These are phyloP conservation scores for Psittacara wagleri DNA, from an alignment of 2,113 vertebrate genomes.

Conservation along the genomic window DNA sequence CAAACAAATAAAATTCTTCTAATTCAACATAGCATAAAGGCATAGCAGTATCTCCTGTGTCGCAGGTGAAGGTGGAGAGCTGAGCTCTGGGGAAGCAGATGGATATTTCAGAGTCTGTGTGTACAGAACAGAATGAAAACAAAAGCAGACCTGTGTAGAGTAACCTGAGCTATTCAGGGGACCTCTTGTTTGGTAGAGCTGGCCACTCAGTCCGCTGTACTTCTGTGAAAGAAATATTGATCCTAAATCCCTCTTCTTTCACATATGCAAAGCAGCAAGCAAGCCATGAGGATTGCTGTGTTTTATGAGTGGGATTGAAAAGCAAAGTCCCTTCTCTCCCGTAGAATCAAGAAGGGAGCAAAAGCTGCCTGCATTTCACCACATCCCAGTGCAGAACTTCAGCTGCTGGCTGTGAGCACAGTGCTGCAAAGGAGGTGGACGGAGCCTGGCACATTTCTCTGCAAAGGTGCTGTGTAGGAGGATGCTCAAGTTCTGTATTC, in stretches of 20 bases:
- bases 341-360: neutral
- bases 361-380: neutral
- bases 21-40: neutral
- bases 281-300: neutral
- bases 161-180: neutral
- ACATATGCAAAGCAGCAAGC: neutral
- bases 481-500: neutral
- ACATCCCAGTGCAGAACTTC: fast-evolving
- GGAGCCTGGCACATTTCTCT: fast-evolving
- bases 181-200: neutral
- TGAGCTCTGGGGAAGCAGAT: neutral
- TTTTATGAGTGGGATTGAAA: neutral
- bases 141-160: neutral
- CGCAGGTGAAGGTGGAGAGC: neutral
- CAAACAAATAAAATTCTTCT: neutral
- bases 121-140: neutral
- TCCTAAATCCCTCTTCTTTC: neutral
- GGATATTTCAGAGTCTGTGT: neutral
- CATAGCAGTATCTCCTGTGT: neutral
- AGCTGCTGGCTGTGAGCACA: neutral
- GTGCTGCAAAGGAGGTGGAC: fast-evolving
- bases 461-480: neutral
- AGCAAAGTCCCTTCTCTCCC: neutral
- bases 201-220: neutral
- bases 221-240: neutral